These are phyloP conservation scores for Thaumatotibia leucotreta DNA, from an alignment of 1,140 invertebrate species.

Conservation along the genomic window DNA sequence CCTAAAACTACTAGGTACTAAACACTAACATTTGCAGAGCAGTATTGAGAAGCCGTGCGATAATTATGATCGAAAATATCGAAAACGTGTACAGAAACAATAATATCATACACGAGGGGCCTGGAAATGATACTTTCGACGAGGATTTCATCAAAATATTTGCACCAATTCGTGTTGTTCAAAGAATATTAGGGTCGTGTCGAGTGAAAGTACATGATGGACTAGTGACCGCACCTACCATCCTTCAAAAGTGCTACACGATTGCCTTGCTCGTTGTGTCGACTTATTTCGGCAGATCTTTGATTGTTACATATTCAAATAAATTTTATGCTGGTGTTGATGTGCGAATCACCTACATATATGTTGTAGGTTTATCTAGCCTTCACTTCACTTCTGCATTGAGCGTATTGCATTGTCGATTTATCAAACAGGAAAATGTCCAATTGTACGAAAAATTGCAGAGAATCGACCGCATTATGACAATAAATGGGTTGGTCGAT, in stretches of 20 bases:
- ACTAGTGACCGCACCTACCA: neutral
- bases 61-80: too few species aligned
- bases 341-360: neutral
- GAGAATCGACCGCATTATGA: neutral
- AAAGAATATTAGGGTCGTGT: neutral
- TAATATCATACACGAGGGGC: neutral
- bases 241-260: neutral
- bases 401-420: neutral
- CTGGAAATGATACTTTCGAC: neutral
- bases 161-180: neutral
- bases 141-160: neutral
- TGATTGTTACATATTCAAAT: neutral
- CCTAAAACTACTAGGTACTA: too few species aligned
- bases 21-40: too few species aligned
- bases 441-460: neutral
- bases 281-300: neutral
- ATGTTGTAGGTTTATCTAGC: neutral
- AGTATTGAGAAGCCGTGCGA: too few species aligned
- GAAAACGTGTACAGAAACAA: too few species aligned
- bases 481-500: neutral
- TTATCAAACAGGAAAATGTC: neutral
- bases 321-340: neutral
- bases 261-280: neutral
- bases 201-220: neutral
- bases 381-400: neutral